Conservation (phyloP, 2,797 vertebrate genomes). For the Syngnathus acus region DNA sequence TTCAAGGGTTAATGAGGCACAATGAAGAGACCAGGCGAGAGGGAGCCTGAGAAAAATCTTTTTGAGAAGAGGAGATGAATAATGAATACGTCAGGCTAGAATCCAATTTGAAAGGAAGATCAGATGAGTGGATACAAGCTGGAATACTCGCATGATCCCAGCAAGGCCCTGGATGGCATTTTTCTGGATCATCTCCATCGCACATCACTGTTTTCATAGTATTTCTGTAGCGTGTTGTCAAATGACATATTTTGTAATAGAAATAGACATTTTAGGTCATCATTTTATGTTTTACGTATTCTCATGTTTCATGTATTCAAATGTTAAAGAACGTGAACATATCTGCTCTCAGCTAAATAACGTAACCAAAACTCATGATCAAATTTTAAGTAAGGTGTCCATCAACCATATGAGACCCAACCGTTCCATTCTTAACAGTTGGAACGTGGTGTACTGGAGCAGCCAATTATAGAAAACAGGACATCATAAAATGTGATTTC, state of each 20-base stretch:
- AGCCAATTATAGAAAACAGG: background rate
- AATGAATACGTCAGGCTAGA: conserved; percentile 59
- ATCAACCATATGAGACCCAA: too few relatives aligned
- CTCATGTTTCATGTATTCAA: background rate
- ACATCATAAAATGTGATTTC: background rate
- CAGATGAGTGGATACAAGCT: conserved; percentile 46
- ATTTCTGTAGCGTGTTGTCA: background rate
- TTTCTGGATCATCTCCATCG: conserved; percentile 60
- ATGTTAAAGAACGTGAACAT: background rate
- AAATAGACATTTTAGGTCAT: background rate
- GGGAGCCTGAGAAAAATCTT: conserved; percentile 15
- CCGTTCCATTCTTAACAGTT: background rate
- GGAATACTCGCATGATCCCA: conserved; percentile 46
- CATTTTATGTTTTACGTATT: background rate
- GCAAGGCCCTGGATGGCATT: conserved; percentile 35
- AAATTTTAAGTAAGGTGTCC: too few relatives aligned
- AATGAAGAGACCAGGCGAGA: conserved; percentile 40
- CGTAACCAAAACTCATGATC: too few relatives aligned
- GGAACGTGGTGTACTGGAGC: background rate
- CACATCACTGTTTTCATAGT: conserved; percentile 19
- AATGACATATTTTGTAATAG: background rate
- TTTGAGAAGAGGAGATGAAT: conserved; percentile 53
- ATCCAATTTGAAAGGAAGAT: conserved; percentile 61
- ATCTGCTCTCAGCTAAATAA: background rate
- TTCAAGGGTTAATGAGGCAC: conserved; percentile 55